Conservation (phyloP, 2,113 vertebrate genomes). For the Stigmatopora nigra region DNA sequence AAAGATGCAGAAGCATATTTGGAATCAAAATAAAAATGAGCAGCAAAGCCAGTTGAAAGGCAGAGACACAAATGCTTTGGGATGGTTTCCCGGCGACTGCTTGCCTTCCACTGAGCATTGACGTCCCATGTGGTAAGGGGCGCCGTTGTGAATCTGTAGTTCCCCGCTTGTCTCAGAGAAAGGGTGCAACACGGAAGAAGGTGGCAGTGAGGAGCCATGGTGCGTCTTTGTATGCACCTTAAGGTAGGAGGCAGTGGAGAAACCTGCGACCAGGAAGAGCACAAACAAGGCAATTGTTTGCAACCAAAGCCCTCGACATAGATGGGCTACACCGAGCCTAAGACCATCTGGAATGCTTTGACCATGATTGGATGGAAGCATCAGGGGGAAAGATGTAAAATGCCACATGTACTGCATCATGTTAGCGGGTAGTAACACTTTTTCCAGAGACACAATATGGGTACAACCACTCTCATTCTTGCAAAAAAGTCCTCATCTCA, state of each 20-base stretch:
- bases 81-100: slow-evolving; percentile 77
- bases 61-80: slow-evolving; percentile 49
- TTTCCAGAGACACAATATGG: background rate
- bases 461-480: background rate
- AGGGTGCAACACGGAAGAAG: slow-evolving; percentile 77
- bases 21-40: slow-evolving; percentile 28
- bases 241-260: slow-evolving; percentile 99
- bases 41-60: slow-evolving; percentile 62
- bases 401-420: background rate
- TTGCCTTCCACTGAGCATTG: slow-evolving; percentile 99
- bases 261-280: slow-evolving; percentile 97
- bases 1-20: slow-evolving; percentile 52
- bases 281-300: slow-evolving; percentile 61
- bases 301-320: slow-evolving; percentile 39
- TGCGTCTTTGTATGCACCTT: slow-evolving; percentile 99
- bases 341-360: background rate
- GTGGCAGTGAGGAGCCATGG: slow-evolving; percentile 91
- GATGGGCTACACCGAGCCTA: background rate
- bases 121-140: slow-evolving; percentile 97
- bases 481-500: no score
- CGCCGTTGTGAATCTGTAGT: slow-evolving; percentile 92
- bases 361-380: background rate
- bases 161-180: slow-evolving; percentile 90
- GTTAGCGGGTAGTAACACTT: background rate
- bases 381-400: background rate